Conservation (phyloP, 1,140 invertebrate species). For the Trinorchestia longiramus region DNA sequence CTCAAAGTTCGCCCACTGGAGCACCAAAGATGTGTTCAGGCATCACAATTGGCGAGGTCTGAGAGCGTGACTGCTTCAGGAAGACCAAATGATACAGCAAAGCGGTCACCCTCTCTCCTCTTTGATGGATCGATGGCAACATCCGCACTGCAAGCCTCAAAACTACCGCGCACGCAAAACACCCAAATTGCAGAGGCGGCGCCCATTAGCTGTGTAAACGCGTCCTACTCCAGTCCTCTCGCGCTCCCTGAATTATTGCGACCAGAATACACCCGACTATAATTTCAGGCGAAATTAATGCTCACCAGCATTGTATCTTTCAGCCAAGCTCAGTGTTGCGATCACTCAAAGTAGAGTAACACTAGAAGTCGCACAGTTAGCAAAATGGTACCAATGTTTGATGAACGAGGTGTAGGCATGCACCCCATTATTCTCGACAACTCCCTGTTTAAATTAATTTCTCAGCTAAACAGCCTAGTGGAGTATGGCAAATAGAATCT, state of each 20-base stretch:
- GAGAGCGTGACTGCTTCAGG: slow-evolving; percentile 42
- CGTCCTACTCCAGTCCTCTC: neutral
- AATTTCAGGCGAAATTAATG: neutral
- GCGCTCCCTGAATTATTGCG: neutral
- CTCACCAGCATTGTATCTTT: slow-evolving; percentile 35
- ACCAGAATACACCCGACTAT: neutral
- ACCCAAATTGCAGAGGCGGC: neutral
- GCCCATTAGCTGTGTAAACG: slow-evolving; percentile 43
- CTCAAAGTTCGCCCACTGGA: neutral
- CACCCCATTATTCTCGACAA: slow-evolving; percentile 4
- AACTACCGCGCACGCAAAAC: slow-evolving; percentile 16
- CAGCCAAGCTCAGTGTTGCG: neutral
- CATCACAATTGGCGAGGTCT: slow-evolving; percentile 33
- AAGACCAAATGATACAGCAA: slow-evolving; percentile 38
- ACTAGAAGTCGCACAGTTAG: slow-evolving; percentile 12
- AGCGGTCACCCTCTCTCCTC: slow-evolving; percentile 47
- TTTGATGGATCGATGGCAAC: slow-evolving; percentile 52
- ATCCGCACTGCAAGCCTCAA: slow-evolving; percentile 45
- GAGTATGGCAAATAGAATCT: neutral
- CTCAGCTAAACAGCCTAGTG: neutral
- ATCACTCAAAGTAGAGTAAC: slow-evolving; percentile 8
- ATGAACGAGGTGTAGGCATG: slow-evolving; percentile 38
- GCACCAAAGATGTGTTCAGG: slow-evolving; percentile 42
- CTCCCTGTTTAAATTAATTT: slow-evolving; percentile 14
- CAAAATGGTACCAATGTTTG: slow-evolving; percentile 33